phyloP scores from a whole-genome alignment of 2,113 vertebrate genomes.

The mouse (Mus musculus) region DNA sequence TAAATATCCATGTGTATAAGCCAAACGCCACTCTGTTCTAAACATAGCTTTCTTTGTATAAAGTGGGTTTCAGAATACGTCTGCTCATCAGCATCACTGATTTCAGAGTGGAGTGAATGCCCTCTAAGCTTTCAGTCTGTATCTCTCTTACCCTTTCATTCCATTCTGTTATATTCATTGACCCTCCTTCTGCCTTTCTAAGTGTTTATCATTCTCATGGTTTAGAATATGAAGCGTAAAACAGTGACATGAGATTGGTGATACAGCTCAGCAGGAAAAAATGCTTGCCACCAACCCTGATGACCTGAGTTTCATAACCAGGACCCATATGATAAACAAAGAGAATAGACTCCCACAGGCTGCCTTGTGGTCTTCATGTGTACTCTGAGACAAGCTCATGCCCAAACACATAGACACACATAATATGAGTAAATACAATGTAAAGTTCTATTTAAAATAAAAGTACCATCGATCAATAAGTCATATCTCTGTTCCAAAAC shows the following conservation, averaged over 20 bases:
- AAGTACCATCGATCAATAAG: neutral
- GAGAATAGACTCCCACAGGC: neutral
- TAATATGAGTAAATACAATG: neutral
- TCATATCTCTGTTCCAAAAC: neutral
- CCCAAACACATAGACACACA: neutral
- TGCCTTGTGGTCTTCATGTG: neutral
- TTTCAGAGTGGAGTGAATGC: neutral
- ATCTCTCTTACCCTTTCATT: neutral
- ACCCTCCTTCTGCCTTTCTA: neutral
- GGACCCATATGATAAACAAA: neutral
- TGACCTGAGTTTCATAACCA: no score
- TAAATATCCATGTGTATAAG: constrained; percentile 2
- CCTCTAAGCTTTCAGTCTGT: neutral
- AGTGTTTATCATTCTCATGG: neutral
- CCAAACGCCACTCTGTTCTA: neutral
- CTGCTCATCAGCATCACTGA: neutral
- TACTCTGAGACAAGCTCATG: neutral
- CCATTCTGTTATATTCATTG: neutral
- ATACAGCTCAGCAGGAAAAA: neutral
- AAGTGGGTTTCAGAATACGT: neutral
- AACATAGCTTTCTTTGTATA: neutral
- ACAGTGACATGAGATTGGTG: neutral
- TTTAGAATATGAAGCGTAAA: neutral
- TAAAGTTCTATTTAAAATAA: neutral
- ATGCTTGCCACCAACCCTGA: neutral